Conservation (phyloP, 1,140 invertebrate genomes). For the Macrocentrus cingulum region DNA sequence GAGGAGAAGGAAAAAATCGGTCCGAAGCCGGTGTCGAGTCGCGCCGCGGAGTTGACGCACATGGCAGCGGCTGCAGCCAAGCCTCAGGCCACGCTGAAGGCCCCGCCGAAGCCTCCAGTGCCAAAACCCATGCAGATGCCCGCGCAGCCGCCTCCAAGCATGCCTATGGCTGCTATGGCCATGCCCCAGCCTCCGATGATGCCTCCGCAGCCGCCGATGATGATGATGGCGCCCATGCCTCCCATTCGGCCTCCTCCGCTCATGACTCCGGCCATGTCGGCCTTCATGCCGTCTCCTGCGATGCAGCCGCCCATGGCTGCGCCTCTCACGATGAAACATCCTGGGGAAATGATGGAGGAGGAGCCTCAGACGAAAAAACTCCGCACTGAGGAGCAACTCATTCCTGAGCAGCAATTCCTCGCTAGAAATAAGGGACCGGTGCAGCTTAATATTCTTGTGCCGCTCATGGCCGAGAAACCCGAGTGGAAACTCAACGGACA, state of each 20-base stretch:
- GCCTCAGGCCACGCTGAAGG: slow-evolving; percentile 56
- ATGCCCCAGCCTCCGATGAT: slow-evolving; percentile 61
- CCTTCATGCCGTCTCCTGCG: slow-evolving; percentile 55
- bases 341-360: slow-evolving; percentile 65
- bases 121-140: slow-evolving; percentile 49
- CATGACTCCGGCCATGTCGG: slow-evolving; percentile 62
- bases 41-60: slow-evolving; percentile 48
- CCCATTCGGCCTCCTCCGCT: slow-evolving; percentile 66
- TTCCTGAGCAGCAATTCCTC: slow-evolving; percentile 85
- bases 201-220: slow-evolving; percentile 64
- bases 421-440: slow-evolving; percentile 72
- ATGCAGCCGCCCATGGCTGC: slow-evolving; percentile 51
- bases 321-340: slow-evolving; percentile 57
- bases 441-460: slow-evolving; percentile 77
- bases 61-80: slow-evolving; percentile 57
- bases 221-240: slow-evolving; percentile 69
- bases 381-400: slow-evolving; percentile 88
- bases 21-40: slow-evolving; percentile 69
- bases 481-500: slow-evolving; percentile 98
- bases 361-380: slow-evolving; percentile 87
- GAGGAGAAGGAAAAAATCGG: slow-evolving; percentile 93
- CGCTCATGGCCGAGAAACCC: slow-evolving; percentile 82
- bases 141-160: slow-evolving; percentile 46
- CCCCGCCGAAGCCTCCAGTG: slow-evolving; percentile 53
- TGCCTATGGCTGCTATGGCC: slow-evolving; percentile 59